Base-by-base conservation (phyloP, 2,888 invertebrate genomes). In the Camponotus fellah region DNA sequence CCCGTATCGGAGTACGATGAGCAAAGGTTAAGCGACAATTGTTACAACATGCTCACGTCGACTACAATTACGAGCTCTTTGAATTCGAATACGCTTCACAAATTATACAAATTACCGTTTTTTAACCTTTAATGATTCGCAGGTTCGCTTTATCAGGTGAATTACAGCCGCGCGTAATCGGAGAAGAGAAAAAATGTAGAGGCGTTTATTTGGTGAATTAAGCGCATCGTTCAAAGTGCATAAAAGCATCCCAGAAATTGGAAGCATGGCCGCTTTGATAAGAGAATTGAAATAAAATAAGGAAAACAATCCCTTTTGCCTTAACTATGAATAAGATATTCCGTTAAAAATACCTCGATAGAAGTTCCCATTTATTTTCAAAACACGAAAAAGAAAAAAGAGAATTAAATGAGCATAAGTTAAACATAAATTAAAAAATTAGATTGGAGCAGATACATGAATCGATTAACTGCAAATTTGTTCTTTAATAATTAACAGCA, bases 1-100 rank as follows among this genome's bases (percentile, higher is more conserved):
- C 64, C 69, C 74, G 60, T 66, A 60, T 69, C 58, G 53, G 14
- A 2, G 21, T 34, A 17, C 14, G 40, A 34, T 4, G 34, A 43
- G 17, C 8, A 26, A 71, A 46, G n/a, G 43, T 77, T 75, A 64
- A 82, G 68, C 60, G 40, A 49, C 84, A 85, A 89, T 89, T 89
- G 85, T 89, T 89, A 83, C 75, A 71, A 69, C 80, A 84, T 81
- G 74, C 79, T 84, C 83, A 37, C 83, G 71, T 72, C 79, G 82
- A 84, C 85, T 89, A 26, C 2, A 89, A 89, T 89, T 89, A 87
- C 85, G 58, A 69, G 53, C 74, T 81, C 85, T 89, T 89, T 88
- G 85, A 89, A 85, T 85, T 82, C 79, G 84, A 68, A 85, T 82
- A 75, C 82, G 80, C 83, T 88, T 87, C 71, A 82, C 84, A 81